Conservation (phyloP, 2,797 vertebrate species). For the Peromyscus melanophrys region DNA sequence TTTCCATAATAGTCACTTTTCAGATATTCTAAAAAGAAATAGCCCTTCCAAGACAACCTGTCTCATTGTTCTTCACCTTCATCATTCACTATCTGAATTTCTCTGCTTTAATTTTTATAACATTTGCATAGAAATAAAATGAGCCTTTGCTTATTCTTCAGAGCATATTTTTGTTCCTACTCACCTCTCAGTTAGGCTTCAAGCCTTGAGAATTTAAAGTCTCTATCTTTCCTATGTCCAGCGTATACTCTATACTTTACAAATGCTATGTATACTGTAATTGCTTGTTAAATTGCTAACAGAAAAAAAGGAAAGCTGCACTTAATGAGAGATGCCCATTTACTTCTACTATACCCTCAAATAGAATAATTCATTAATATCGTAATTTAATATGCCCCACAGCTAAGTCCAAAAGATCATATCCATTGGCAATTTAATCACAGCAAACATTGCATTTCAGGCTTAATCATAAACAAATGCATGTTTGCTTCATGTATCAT, state of each 20-base stretch:
- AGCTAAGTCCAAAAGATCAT: slow-evolving; percentile 6
- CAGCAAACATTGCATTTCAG: slow-evolving; percentile 5
- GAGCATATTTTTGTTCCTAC: neutral
- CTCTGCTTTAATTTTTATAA: neutral
- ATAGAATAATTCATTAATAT: slow-evolving; percentile 7
- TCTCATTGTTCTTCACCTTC: neutral
- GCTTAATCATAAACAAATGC: slow-evolving; percentile 53
- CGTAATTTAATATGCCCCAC: slow-evolving; percentile 21
- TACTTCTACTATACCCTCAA: neutral
- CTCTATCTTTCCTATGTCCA: neutral
- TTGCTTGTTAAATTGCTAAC: neutral
- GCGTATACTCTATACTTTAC: rapidly evolving
- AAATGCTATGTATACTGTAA: neutral
- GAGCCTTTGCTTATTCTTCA: neutral
- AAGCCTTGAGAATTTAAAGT: neutral
- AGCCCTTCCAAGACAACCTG: neutral
- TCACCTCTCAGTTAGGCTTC: neutral
- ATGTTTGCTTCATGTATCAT: slow-evolving; percentile 37
- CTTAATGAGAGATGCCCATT: neutral
- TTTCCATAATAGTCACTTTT: slow-evolving; percentile 2
- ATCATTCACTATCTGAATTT: neutral
- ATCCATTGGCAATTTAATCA: neutral
- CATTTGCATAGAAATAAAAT: neutral
- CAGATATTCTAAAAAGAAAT: neutral
- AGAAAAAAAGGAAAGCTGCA: slow-evolving; percentile 9